Conservation (phyloP, 2,797 vertebrate species). For the Rhincodon typus region DNA sequence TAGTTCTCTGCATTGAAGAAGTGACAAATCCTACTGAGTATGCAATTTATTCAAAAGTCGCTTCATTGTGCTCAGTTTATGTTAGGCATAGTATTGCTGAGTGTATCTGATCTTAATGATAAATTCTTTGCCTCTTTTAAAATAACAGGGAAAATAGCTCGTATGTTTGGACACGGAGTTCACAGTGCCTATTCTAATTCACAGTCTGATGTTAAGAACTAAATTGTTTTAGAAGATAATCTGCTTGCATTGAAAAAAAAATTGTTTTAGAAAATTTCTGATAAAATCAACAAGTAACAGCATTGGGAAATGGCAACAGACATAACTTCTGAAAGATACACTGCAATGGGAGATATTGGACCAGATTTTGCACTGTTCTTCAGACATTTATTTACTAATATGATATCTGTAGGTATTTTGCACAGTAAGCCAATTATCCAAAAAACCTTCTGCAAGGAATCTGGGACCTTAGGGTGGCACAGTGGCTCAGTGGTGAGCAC, state of each 20-base stretch:
- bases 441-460: no score
- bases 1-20: not conserved
- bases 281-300: not conserved
- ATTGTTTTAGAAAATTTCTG: not conserved
- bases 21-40: not conserved
- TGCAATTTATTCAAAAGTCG: not conserved
- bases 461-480: no score
- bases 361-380: not conserved
- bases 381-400: no score
- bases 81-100: not conserved
- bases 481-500: no score
- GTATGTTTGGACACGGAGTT: not conserved
- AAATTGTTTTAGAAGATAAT: not conserved
- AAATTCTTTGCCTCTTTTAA: not conserved
- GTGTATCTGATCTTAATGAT: not conserved
- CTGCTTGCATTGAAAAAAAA: not conserved
- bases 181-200: not conserved
- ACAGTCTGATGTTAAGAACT: not conserved
- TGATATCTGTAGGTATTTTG: no score
- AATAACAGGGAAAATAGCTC: not conserved
- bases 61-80: not conserved
- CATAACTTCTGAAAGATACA: not conserved
- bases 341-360: not conserved
- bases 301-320: not conserved
- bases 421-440: not conserved